phyloP scores from a whole-genome alignment of 2,888 invertebrate genomes.

The Acrobasis consociella region DNA sequence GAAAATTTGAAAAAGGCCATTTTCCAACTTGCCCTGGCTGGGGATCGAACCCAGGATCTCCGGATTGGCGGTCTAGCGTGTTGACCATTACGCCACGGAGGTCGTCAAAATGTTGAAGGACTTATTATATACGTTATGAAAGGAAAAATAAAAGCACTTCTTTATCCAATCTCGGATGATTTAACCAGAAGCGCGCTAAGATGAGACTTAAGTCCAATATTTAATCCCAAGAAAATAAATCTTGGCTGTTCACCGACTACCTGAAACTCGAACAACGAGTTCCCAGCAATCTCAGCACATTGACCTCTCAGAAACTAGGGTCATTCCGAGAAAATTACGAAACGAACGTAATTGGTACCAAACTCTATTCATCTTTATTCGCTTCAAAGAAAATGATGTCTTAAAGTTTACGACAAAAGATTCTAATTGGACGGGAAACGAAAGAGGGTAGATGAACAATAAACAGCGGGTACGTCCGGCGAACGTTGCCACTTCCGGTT shows the following conservation, averaged over 20 bases:
- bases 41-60: no score
- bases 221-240: not conserved
- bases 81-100: no score
- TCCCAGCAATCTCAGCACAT: not conserved
- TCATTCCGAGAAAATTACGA: slow-evolving; percentile 2
- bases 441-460: slow-evolving; percentile 41
- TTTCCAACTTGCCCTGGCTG: no score
- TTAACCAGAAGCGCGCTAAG: no score
- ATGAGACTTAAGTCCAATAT: no score
- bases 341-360: slow-evolving; percentile 8
- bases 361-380: not conserved
- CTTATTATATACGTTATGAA: no score
- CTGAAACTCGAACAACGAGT: not conserved
- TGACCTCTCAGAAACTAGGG: not conserved
- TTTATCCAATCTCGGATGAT: no score
- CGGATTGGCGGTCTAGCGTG: no score
- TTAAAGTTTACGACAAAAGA: not conserved
- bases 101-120: no score
- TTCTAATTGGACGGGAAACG: not conserved
- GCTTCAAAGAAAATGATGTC: not conserved
- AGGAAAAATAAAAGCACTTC: no score
- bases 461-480: slow-evolving; percentile 48
- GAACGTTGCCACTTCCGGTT: slow-evolving; percentile 50
- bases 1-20: no score
- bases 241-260: not conserved